Evolutionary conservation across 2,888 invertebrate genomes (phyloP), one percentile per base, ranked within the genome.

Genomic region (Chalcis sispes): DNA sequence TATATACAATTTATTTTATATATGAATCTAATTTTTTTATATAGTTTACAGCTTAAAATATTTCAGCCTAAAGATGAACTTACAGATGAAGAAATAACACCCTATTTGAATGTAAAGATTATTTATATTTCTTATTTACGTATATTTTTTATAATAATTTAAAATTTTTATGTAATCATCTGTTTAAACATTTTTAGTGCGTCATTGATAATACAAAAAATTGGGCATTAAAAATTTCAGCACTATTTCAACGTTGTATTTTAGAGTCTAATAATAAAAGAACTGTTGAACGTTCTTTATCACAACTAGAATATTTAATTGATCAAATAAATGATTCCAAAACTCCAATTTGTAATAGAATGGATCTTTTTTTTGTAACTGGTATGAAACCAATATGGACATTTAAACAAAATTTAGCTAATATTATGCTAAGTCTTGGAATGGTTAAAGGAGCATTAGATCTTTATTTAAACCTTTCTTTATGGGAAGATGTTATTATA

Each of bases 401-500:
- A 66, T 91, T 96, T 82, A 93, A 95, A 85, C 91, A 93, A 80
- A 93, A 94, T 79, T 90, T 96, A 48, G 98, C 95, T 0, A 93
- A 95, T 81, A 86, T 97, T 69, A 92, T 96, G 86, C 87, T 95
- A 1, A 94, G 94, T 80, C 87, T 98, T 64, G 98, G 98, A 8
- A 91, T 96, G 78, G 92, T 94, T 1, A 97, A 97, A 87, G 93
- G 94, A 2, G 97, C 98, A 0, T 89, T 97, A 23, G 95, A 96
- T 79, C 90, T 95, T 67, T 97, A 93, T 86, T 89, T 93, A 27
- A 90, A 91, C 61, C 90, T 98, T 27, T 92, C 95, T 81, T 89
- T 95, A 27, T 99, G 98, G 98, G 96, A 98, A 83, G 94, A 97
- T 79, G 95, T 97, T 32, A 95, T 99, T 70, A 91, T 93, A 1